A percentile compares a stretch with the other conserved stretches of the same genome.
phyloP scores from a whole-genome alignment of 1,140 invertebrate species.

The Brachionus plicatilis region DNA sequence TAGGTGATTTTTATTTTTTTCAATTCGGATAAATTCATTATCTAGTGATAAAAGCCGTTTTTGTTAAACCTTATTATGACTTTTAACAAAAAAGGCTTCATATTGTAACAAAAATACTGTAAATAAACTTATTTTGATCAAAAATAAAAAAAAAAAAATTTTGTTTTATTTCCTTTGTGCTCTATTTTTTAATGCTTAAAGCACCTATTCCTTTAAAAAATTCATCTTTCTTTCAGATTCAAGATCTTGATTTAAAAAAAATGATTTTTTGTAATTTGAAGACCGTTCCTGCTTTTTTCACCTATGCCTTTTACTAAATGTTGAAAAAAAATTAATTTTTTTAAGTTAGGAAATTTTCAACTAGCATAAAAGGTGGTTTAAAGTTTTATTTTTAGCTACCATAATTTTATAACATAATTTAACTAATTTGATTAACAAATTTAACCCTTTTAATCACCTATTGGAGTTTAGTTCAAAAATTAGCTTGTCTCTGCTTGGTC shows the following conservation, averaged over 20 bases:
- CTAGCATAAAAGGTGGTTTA: background rate
- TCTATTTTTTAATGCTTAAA: too few relatives aligned
- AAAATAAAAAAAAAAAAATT: too few relatives aligned
- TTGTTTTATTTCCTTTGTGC: too few relatives aligned
- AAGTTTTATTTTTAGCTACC: background rate
- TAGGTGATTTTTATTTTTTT: too few relatives aligned
- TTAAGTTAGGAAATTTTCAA: slow-evolving; percentile 7
- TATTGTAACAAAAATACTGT: too few relatives aligned
- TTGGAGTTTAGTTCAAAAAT: background rate
- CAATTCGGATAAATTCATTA: too few relatives aligned
- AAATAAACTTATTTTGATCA: too few relatives aligned
- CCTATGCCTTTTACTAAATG: background rate
- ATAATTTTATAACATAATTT: background rate
- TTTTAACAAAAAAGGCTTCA: too few relatives aligned
- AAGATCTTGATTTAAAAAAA: background rate
- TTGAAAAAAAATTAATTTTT: background rate
- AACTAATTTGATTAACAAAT: background rate
- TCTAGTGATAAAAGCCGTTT: too few relatives aligned
- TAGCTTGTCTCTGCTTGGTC: background rate
- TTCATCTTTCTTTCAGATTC: too few relatives aligned
- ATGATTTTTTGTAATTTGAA: background rate
- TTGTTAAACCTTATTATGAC: too few relatives aligned
- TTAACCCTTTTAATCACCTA: background rate
- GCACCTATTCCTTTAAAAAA: too few relatives aligned
- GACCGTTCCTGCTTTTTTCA: background rate